Percentiles rank a stretch among this genome's conserved stretches.
These are phyloP conservation scores for Urocynchramus pylzowi DNA, from an alignment of 2,113 vertebrate genomes.

Conservation along the genomic window DNA sequence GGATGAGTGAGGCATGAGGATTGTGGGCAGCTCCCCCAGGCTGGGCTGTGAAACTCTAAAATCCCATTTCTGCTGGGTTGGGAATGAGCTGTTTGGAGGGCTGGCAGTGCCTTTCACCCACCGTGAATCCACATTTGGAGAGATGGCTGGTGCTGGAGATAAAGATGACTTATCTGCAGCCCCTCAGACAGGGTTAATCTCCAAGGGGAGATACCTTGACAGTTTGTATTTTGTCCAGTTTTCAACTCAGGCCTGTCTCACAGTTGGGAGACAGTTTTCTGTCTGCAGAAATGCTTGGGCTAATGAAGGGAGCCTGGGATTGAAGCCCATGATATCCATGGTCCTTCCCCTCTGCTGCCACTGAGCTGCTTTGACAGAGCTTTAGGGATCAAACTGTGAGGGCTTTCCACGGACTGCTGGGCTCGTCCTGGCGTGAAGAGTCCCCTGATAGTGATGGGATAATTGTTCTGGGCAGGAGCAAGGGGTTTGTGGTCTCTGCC, in stretches of 20 bases:
- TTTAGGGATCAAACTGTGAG: not conserved
- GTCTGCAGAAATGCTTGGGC: not conserved
- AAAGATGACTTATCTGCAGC: slow-evolving; percentile 51
- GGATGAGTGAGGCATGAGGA: not conserved
- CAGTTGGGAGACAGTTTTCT: not conserved
- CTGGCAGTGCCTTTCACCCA: not conserved
- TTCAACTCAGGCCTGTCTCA: not conserved
- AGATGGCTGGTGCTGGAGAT: slow-evolving; percentile 47
- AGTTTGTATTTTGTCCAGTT: not conserved
- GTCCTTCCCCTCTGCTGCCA: not conserved
- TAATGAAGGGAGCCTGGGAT: not conserved
- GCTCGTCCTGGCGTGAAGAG: not conserved
- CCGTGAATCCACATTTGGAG: slow-evolving; percentile 27
- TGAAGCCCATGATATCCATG: not conserved
- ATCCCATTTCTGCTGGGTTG: not conserved
- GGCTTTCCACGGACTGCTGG: not conserved
- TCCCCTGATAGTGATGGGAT: not conserved
- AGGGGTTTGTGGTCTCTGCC: not conserved
- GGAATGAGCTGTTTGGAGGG: not conserved
- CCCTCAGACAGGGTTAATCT: slow-evolving; percentile 42
- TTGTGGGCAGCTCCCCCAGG: not conserved
- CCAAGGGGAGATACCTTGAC: slow-evolving; percentile 1
- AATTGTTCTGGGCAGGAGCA: not conserved
- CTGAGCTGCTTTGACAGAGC: slow-evolving; percentile 2
- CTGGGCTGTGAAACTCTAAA: not conserved